Conservation (phyloP, 1,140 invertebrate species). For the Phthorimaea operculella region DNA sequence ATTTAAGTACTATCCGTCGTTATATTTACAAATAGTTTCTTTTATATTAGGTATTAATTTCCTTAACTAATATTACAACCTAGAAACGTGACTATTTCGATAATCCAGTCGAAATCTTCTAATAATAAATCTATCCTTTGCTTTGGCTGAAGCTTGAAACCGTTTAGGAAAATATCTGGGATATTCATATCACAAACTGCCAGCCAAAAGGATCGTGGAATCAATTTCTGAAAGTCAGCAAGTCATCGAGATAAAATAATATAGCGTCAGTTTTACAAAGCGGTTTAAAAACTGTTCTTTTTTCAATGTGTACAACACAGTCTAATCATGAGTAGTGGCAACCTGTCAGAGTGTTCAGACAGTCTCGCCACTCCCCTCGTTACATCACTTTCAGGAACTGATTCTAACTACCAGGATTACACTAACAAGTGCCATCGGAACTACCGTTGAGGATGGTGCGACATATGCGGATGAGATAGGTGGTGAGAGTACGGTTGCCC, state of each 20-base stretch:
- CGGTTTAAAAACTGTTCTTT: too few relatives aligned
- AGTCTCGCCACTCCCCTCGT: too few relatives aligned
- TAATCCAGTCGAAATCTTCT: constrained; percentile 29
- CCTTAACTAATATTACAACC: constrained; percentile 25
- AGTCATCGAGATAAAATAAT: too few relatives aligned
- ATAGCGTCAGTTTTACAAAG: too few relatives aligned
- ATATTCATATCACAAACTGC: too few relatives aligned
- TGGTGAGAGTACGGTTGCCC: constrained; percentile 72
- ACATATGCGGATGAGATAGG: constrained; percentile 74
- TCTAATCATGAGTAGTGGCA: too few relatives aligned
- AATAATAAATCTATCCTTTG: constrained; percentile 1
- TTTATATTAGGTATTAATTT: constrained; percentile 31
- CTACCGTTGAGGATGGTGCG: constrained; percentile 80
- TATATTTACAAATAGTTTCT: constrained; percentile 49
- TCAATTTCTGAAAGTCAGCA: too few relatives aligned
- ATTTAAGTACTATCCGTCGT: constrained; percentile 19
- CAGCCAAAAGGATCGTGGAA: too few relatives aligned
- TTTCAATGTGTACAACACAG: too few relatives aligned
- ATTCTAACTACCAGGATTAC: constrained; percentile 22
- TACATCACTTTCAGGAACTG: too few relatives aligned
- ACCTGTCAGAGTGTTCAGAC: too few relatives aligned
- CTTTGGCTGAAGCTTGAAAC: constrained; percentile 2
- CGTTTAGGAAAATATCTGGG: too few relatives aligned
- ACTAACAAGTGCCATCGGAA: constrained; percentile 44
- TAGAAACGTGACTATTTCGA: constrained; percentile 56